phyloP scores from a whole-genome alignment of 1,140 invertebrate genomes.

The Drosophila albomicans region DNA sequence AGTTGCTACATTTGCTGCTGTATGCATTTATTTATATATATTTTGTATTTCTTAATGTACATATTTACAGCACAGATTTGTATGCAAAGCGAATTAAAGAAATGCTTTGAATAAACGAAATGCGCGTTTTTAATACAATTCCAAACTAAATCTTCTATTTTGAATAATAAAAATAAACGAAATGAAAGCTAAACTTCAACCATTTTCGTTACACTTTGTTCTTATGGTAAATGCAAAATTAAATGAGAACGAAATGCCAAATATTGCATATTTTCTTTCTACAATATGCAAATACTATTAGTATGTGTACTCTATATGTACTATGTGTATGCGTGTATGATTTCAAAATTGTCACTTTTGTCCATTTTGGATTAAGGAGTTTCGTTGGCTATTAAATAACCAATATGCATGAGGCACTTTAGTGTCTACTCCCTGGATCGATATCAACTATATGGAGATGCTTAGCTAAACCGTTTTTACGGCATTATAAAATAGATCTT shows the following conservation, averaged over 20 bases:
- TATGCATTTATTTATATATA: constrained; percentile 23
- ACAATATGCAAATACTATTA: constrained; percentile 62
- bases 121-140: constrained; percentile 51
- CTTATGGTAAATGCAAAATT: constrained; percentile 35
- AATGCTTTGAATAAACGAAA: constrained; percentile 49
- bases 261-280: constrained; percentile 13
- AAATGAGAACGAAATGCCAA: constrained; percentile 33
- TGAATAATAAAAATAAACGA: constrained; percentile 25
- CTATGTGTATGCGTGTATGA: not conserved
- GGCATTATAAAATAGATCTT: constrained; percentile 45
- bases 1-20: constrained; percentile 16
- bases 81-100: constrained; percentile 16
- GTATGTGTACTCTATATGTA: constrained; percentile 6
- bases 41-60: constrained; percentile 54
- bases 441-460: constrained; percentile 31
- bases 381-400: constrained; percentile 53
- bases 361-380: constrained; percentile 34
- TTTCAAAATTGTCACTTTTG: constrained; percentile 27
- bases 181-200: constrained; percentile 41
- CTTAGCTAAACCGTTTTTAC: constrained; percentile 21
- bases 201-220: constrained; percentile 47
- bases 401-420: constrained; percentile 56
- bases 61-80: constrained; percentile 64
- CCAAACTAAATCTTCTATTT: constrained; percentile 36
- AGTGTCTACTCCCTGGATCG: constrained; percentile 40